phyloP scores from a whole-genome alignment of 2,888 invertebrate species.

The Eupithecia vulgata region DNA sequence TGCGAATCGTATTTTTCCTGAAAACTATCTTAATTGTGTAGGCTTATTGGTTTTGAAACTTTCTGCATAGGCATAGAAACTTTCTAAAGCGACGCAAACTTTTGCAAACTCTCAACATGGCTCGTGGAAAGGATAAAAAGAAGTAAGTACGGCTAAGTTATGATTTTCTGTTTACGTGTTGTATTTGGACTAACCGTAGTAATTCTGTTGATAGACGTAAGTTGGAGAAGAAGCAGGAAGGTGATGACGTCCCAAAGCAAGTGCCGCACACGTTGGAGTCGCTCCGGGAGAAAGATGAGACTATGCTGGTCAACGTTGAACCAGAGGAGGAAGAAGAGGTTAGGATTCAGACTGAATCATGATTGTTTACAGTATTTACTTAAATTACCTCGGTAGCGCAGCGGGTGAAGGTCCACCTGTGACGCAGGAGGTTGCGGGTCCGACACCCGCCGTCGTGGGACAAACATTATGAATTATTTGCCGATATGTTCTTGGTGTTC shows the following conservation, averaged over 20 bases:
- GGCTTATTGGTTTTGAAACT: not conserved
- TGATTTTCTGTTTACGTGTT: slow-evolving; percentile 37
- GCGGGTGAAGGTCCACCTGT: not conserved
- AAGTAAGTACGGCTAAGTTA: slow-evolving; percentile 70
- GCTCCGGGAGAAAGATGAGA: slow-evolving; percentile 95
- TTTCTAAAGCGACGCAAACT: not conserved
- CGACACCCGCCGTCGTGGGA: not conserved
- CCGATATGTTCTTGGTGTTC: not conserved
- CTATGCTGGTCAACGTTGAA: slow-evolving; percentile 90
- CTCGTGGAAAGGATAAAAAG: slow-evolving; percentile 79
- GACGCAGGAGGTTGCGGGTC: not conserved
- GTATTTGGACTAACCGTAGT: slow-evolving; percentile 22
- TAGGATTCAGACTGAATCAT: slow-evolving; percentile 45
- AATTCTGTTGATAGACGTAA: slow-evolving; percentile 65
- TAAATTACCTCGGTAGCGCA: not conserved
- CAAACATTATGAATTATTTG: not conserved
- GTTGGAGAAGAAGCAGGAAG: slow-evolving; percentile 78
- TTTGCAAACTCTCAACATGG: slow-evolving; percentile 58
- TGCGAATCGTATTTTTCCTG: not conserved
- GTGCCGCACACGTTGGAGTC: slow-evolving; percentile 96
- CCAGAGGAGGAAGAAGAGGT: slow-evolving; percentile 91
- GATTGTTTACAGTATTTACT: not conserved
- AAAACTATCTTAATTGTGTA: not conserved
- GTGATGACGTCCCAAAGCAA: slow-evolving; percentile 77
- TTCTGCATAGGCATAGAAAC: not conserved